phyloP scores from a whole-genome alignment of 1,140 invertebrate genomes.

The Eurosta solidaginis region DNA sequence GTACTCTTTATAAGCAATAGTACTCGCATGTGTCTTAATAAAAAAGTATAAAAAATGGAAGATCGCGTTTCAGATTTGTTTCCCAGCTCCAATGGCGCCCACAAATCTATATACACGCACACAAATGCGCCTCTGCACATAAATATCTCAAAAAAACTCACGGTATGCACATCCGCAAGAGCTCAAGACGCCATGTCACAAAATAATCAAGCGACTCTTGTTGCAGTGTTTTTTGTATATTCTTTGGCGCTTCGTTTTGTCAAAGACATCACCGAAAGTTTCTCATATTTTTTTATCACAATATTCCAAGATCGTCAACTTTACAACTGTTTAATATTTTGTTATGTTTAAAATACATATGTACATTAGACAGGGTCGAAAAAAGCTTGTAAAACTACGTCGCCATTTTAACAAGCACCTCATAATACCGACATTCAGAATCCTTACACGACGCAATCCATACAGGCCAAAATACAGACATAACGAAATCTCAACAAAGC shows the following conservation, averaged over 20 bases:
- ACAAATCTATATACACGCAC: not conserved
- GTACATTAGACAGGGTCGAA: not conserved
- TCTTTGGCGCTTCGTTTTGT: not conserved
- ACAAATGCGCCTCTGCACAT: not conserved
- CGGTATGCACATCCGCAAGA: not conserved
- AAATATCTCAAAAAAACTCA: not conserved
- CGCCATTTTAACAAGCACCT: no score
- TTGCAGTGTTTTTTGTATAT: not conserved
- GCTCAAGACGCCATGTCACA: constrained; percentile 15
- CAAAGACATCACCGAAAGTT: not conserved
- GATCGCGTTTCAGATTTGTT: constrained; percentile 9
- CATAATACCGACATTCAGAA: no score
- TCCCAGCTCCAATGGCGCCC: not conserved
- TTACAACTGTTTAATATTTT: not conserved
- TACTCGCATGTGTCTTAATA: not conserved
- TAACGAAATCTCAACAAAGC: no score
- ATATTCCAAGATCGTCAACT: not conserved
- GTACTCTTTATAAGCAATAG: not conserved
- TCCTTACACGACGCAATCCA: no score
- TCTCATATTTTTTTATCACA: not conserved
- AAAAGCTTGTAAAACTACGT: no score
- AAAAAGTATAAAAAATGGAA: not conserved
- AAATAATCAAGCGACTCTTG: not conserved
- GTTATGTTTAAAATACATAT: not conserved
- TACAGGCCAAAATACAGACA: no score